Evolutionary conservation across 2,888 invertebrate species (phyloP).

Genomic region (Drosophila mettleri): DNA sequence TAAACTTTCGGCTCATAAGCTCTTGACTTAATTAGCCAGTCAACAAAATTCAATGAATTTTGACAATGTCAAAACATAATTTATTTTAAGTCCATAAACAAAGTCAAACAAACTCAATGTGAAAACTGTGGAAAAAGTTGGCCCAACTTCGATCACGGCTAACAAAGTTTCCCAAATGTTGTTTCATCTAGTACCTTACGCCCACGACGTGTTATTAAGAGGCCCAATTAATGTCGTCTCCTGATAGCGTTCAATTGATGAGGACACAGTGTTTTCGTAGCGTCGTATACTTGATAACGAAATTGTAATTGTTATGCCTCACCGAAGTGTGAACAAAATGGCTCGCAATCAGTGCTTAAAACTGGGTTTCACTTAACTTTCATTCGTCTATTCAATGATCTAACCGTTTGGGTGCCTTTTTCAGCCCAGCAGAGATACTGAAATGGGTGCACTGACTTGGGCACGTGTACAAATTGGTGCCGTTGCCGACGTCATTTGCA

Average conservation of each 20-base stretch:
- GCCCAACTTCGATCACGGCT: background rate
- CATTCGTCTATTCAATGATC: slow-evolving; percentile 72
- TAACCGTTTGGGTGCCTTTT: slow-evolving; percentile 65
- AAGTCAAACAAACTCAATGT: background rate
- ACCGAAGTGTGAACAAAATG: slow-evolving; percentile 24
- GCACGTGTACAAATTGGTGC: slow-evolving; percentile 71
- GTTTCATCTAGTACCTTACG: background rate
- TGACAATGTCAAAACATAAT: background rate
- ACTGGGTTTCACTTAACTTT: slow-evolving; percentile 61
- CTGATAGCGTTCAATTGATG: background rate
- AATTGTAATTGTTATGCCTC: background rate
- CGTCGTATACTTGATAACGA: background rate
- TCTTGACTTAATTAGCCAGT: background rate
- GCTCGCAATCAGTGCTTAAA: slow-evolving; percentile 48
- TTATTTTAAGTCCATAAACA: background rate
- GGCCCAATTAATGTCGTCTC: background rate
- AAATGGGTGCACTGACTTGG: slow-evolving; percentile 49
- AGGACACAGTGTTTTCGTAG: background rate
- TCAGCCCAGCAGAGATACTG: slow-evolving; percentile 28
- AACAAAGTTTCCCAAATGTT: background rate
- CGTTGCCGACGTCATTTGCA: slow-evolving; percentile 61
- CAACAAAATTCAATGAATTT: background rate
- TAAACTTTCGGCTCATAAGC: background rate
- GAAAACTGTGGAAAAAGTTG: background rate
- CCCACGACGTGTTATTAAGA: background rate